These are phyloP conservation scores for Erebia ligea DNA, from an alignment of 2,888 invertebrate species.

Conservation along the genomic window DNA sequence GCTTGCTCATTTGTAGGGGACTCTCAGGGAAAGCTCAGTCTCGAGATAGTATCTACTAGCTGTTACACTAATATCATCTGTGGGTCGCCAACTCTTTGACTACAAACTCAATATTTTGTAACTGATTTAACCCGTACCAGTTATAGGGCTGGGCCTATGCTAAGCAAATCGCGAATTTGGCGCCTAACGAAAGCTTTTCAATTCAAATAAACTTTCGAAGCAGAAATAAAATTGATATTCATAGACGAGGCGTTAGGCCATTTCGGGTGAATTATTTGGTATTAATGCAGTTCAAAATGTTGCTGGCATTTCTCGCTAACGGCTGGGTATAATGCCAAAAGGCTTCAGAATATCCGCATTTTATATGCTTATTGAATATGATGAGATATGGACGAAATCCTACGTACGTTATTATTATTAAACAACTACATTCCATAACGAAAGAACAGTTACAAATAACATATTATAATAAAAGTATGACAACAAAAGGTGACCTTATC, in stretches of 20 bases:
- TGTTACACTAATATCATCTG: neutral
- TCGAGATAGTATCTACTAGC: too few relatives aligned
- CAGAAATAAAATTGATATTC: conserved; percentile 31
- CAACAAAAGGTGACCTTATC: too few relatives aligned
- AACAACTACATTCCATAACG: too few relatives aligned
- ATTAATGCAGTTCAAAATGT: conserved; percentile 15
- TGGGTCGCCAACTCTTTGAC: conserved; percentile 11
- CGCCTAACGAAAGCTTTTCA: conserved; percentile 38
- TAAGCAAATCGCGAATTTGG: conserved; percentile 45
- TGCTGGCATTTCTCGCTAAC: conserved; percentile 13
- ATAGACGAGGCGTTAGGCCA: conserved; percentile 24
- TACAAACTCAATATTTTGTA: conserved; percentile 51
- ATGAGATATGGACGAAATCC: too few relatives aligned
- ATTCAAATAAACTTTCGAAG: conserved; percentile 23
- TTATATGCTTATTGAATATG: too few relatives aligned
- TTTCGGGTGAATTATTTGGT: conserved; percentile 28
- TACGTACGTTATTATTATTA: too few relatives aligned
- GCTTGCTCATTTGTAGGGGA: too few relatives aligned
- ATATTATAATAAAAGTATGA: too few relatives aligned
- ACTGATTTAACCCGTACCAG: conserved; percentile 60
- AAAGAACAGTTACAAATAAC: too few relatives aligned
- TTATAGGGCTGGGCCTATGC: conserved; percentile 44
- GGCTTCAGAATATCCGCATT: neutral
- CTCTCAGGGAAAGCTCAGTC: too few relatives aligned
- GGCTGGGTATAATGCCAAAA: conserved; percentile 17